Evolutionary conservation across 2,797 vertebrate genomes (phyloP).

Genomic region (Coracias cyanogaster): DNA sequence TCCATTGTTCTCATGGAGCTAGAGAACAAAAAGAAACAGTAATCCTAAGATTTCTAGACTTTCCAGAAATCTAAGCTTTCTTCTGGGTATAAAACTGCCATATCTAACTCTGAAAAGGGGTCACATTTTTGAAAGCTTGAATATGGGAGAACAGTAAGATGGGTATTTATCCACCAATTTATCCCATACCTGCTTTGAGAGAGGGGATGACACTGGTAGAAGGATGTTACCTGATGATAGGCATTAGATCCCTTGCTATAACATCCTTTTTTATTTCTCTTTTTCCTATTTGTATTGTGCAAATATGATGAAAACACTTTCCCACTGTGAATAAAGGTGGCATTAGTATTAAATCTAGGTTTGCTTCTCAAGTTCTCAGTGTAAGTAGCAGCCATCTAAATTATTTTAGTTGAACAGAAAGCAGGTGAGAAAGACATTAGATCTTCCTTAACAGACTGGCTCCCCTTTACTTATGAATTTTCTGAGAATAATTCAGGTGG

Average conservation of each 20-base stretch:
- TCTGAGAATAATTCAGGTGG: not conserved
- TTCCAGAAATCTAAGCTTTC: not conserved
- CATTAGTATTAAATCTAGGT: not conserved
- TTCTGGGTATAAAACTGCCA: not conserved
- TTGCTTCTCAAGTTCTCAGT: not conserved
- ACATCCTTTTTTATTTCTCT: not conserved
- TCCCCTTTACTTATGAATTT: not conserved
- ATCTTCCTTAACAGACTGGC: not conserved
- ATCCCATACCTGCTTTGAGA: not conserved
- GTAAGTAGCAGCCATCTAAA: not conserved
- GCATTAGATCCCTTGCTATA: not conserved
- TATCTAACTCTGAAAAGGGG: not conserved
- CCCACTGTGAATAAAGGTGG: not conserved
- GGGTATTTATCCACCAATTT: not conserved
- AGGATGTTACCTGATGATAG: not conserved
- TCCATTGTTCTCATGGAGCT: not conserved
- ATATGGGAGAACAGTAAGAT: not conserved
- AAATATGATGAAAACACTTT: not conserved
- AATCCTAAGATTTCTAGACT: not conserved
- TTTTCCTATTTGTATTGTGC: not conserved
- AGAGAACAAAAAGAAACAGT: fast-evolving
- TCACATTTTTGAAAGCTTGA: not conserved
- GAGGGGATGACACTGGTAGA: not conserved
- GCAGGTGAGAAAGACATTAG: not conserved
- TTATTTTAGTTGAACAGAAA: not conserved